A percentile compares a stretch with the other conserved stretches of the same genome.
Conservation (phyloP, 2,113 vertebrate genomes). For the Ceyx melanurus region DNA sequence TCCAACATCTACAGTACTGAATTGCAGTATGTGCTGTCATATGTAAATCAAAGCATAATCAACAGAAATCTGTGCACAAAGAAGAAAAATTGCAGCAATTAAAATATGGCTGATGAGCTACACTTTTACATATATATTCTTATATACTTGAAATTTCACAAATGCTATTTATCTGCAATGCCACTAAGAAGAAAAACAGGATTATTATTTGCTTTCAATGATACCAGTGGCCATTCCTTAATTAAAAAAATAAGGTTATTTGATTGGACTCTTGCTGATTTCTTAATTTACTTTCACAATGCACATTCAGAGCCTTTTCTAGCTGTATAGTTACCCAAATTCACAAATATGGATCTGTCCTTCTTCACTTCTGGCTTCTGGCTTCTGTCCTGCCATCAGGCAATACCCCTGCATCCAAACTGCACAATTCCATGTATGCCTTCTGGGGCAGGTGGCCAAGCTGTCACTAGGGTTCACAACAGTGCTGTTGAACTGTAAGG, state of each 20-base stretch:
- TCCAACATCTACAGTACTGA: neutral
- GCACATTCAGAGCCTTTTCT: neutral
- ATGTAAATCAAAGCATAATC: neutral
- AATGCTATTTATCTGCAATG: neutral
- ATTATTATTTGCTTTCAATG: neutral
- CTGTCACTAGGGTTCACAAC: neutral
- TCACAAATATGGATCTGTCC: neutral
- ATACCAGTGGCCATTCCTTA: neutral
- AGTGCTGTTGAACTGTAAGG: neutral
- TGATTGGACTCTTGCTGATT: neutral
- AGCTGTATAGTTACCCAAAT: neutral
- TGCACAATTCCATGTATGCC: neutral
- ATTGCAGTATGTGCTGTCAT: neutral
- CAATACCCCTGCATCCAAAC: neutral
- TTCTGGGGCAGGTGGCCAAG: neutral
- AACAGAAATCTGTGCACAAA: neutral
- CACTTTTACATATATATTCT: neutral
- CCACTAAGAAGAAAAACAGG: neutral
- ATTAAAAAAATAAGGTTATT: neutral
- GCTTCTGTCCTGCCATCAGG: neutral
- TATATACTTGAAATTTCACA: neutral
- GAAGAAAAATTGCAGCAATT: neutral
- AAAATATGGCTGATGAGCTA: neutral
- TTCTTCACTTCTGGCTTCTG: neutral
- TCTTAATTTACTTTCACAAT: neutral